Conservation (phyloP, 2,888 invertebrate species). For the Onthophagus sagittarius region DNA sequence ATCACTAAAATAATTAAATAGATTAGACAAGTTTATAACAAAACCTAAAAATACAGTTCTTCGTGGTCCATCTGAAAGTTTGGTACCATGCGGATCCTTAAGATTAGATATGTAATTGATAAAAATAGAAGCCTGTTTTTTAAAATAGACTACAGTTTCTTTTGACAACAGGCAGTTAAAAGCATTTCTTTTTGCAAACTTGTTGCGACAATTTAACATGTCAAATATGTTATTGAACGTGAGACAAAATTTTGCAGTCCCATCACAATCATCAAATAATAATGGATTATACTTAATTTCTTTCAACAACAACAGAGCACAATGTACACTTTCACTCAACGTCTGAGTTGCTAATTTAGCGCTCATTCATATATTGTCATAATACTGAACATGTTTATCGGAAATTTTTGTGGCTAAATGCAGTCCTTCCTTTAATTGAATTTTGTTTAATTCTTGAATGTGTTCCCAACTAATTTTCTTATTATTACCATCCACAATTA, state of each 20-base stretch:
- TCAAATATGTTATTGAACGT: slow-evolving; percentile 31
- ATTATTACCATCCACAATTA: slow-evolving; percentile 22
- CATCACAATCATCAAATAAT: slow-evolving; percentile 21
- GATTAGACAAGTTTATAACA: neutral
- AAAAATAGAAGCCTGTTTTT: neutral
- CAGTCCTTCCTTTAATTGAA: slow-evolving; percentile 29
- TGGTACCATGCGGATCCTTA: neutral
- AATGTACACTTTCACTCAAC: slow-evolving; percentile 30
- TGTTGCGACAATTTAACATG: slow-evolving; percentile 8
- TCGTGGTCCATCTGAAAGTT: neutral
- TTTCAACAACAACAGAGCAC: slow-evolving; percentile 25
- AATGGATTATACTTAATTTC: slow-evolving; percentile 7
- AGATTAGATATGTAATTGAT: neutral
- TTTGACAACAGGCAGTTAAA: slow-evolving; percentile 3
- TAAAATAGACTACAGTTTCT: neutral
- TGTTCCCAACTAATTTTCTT: slow-evolving; percentile 28
- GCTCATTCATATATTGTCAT: slow-evolving; percentile 31
- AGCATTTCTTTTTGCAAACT: slow-evolving; percentile 18
- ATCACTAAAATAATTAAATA: neutral
- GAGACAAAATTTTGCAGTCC: slow-evolving; percentile 15
- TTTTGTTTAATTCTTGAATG: slow-evolving; percentile 26
- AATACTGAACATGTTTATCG: slow-evolving; percentile 25
- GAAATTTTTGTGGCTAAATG: slow-evolving; percentile 30
- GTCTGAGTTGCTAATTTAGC: slow-evolving; percentile 30
- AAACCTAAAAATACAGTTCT: slow-evolving; percentile 12